These are phyloP conservation scores for Mus minutoides DNA, from an alignment of 2,797 vertebrate species.

Conservation along the genomic window DNA sequence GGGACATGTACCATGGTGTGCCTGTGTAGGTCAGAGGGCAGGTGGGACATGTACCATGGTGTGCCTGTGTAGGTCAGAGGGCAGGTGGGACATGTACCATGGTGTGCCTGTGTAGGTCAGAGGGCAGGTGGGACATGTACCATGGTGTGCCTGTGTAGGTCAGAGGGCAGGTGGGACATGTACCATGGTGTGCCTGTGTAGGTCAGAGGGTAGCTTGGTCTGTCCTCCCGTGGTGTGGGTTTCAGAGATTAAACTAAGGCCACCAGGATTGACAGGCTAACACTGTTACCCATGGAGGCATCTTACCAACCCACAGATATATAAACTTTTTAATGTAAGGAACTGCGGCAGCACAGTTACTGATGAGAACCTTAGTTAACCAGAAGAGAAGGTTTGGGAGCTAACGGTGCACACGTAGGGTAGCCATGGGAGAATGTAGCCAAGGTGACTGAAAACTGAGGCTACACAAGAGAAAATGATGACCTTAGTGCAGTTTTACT, in stretches of 20 bases:
- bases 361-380: neutral
- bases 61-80: neutral
- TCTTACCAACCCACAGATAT: neutral
- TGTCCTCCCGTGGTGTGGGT: neutral
- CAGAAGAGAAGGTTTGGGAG: neutral
- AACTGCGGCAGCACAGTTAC: neutral
- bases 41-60: no score
- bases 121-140: neutral
- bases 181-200: neutral
- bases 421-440: neutral
- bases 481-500: neutral
- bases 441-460: neutral
- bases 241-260: neutral
- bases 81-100: no score
- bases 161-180: no score
- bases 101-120: neutral
- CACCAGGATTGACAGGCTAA: no score
- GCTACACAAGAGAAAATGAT: accelerated
- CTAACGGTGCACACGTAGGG: neutral
- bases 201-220: neutral
- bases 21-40: no score
- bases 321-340: neutral
- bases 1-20: no score
- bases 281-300: neutral
- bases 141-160: neutral